A percentile compares a stretch with the other conserved stretches of the same genome.
Evolutionary conservation across 2,113 vertebrate species (phyloP).

Genomic region (Riparia riparia): DNA sequence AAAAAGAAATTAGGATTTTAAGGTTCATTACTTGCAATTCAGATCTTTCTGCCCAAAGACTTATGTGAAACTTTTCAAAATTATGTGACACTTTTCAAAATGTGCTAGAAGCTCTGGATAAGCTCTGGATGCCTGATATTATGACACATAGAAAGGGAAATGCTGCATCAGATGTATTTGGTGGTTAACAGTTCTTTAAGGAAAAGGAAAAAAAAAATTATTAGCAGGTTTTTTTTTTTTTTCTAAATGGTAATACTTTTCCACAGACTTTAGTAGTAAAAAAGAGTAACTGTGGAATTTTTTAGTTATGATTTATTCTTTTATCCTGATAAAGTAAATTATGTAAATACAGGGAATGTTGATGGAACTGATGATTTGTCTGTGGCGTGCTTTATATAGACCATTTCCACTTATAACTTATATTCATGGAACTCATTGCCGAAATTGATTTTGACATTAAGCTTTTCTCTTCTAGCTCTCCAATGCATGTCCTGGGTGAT

Average conservation of each 20-base stretch:
- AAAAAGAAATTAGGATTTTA: background rate
- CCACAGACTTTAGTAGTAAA: background rate
- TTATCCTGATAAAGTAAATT: background rate
- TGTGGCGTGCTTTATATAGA: background rate
- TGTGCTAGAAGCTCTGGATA: background rate
- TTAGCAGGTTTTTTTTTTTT: accelerated
- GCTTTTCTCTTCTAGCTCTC: background rate
- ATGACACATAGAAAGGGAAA: background rate
- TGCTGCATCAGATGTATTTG: background rate
- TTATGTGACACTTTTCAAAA: background rate
- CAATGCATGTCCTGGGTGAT: background rate
- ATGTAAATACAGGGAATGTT: background rate
- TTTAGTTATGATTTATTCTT: background rate
- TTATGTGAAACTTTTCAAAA: background rate
- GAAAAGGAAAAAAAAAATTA: background rate
- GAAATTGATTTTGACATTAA: background rate
- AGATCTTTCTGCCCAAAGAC: background rate
- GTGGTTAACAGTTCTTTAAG: background rate
- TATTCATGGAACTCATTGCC: background rate
- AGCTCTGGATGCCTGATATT: background rate
- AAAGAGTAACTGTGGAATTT: background rate
- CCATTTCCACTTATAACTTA: background rate
- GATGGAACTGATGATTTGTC: background rate
- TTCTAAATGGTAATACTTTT: background rate
- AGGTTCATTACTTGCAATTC: background rate